Evolutionary conservation across 2,113 vertebrate species (phyloP).

Genomic region (Pachyramphus minor): DNA sequence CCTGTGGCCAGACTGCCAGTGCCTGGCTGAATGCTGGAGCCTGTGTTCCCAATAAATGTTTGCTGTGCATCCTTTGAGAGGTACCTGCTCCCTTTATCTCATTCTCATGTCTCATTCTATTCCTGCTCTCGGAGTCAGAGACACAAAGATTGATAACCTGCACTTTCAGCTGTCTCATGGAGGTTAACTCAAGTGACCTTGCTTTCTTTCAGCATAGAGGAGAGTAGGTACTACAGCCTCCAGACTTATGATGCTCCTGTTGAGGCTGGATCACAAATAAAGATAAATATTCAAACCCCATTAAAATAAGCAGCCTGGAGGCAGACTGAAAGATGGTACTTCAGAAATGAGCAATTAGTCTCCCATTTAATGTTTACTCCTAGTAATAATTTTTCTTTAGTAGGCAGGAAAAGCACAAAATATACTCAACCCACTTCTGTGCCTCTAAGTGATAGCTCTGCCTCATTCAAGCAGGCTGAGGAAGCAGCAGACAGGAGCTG

Average conservation of each 20-base stretch:
- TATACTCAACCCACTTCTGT: background rate
- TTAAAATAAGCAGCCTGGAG: background rate
- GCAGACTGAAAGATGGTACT: background rate
- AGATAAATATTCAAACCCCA: background rate
- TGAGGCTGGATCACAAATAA: background rate
- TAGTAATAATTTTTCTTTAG: background rate
- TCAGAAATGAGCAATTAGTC: constrained; percentile 18
- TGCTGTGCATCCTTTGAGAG: background rate
- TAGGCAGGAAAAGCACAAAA: background rate
- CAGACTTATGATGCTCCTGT: background rate
- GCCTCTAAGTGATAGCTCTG: background rate
- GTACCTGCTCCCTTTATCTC: background rate
- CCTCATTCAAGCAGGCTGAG: background rate
- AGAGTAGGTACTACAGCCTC: background rate
- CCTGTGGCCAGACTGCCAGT: background rate
- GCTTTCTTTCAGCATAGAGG: background rate
- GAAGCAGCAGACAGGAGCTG: background rate
- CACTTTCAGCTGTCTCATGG: background rate
- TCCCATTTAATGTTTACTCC: background rate
- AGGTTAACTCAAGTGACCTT: background rate
- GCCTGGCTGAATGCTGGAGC: background rate
- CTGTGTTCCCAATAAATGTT: background rate
- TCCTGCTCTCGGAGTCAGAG: background rate
- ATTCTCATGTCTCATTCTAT: background rate
- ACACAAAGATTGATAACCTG: background rate